Evolutionary conservation across 2,797 vertebrate species (phyloP).

Genomic region (Gymnothorax reevesii): DNA sequence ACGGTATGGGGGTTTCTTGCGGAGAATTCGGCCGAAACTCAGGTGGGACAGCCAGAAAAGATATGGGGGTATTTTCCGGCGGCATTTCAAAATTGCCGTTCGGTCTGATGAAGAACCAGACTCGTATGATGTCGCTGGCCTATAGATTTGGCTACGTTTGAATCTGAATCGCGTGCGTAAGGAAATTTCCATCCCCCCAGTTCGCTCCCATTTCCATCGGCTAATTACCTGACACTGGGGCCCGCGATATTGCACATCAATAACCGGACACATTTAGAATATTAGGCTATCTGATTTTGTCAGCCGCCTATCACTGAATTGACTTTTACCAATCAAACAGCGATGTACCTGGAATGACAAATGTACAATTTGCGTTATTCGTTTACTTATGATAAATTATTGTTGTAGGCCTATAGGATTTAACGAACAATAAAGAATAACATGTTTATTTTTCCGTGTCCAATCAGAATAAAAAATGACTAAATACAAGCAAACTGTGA

Average conservation of each 20-base stretch:
- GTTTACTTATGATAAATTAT: slow-evolving; percentile 50
- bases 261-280: neutral
- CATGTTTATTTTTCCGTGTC: slow-evolving; percentile 12
- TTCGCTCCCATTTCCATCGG: neutral
- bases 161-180: slow-evolving; percentile 55
- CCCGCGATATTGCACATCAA: slow-evolving; percentile 8
- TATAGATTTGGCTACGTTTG: slow-evolving; percentile 59
- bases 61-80: slow-evolving; percentile 88
- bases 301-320: slow-evolving; percentile 36
- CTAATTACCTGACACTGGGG: slow-evolving; percentile 28
- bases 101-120: slow-evolving; percentile 84
- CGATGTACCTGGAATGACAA: neutral
- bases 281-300: slow-evolving; percentile 34
- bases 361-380: slow-evolving; percentile 44
- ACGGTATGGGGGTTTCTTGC: slow-evolving; percentile 92
- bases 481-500: neutral
- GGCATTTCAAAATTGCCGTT: slow-evolving; percentile 89
- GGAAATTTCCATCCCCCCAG: slow-evolving; percentile 44
- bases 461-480: neutral
- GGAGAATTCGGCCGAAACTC: slow-evolving; percentile 90
- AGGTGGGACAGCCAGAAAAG: slow-evolving; percentile 93
- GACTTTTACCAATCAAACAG: slow-evolving; percentile 43
- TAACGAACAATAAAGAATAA: slow-evolving; percentile 29
- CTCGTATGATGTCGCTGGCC: slow-evolving; percentile 71
- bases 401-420: slow-evolving; percentile 67